Base-by-base conservation (phyloP, 2,113 vertebrate genomes). In the Sceloporus tristichus region DNA sequence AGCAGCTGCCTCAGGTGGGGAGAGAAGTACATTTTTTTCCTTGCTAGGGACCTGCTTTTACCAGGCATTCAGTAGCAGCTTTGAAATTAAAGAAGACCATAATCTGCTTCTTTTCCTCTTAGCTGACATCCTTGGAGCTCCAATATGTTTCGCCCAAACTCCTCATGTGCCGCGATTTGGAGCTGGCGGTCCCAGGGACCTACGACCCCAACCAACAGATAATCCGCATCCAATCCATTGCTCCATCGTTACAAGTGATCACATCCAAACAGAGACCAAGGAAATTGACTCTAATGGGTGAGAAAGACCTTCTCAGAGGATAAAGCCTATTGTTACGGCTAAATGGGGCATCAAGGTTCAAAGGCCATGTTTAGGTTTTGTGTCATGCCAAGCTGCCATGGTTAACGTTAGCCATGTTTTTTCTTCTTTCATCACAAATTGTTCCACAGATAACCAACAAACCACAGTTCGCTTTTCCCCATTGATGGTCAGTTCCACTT, bases 261-360 rank as follows among this genome's bases (percentile, higher is more conserved):
- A 99, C 99, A 38, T 99, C 99, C 94, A 99, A 99, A 92, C 99
- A 99, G 97, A 95, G 98, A 82, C 99, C 98, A 79, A 98, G 99
- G 93, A 99, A 99, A 90, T 71, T 99, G 92, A 99, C 99, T 0
- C 96, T 99, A 85, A 99, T 99, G 99, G 99, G 99, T 99, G 96
- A 98, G 98, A 88, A 48, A 48, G 5, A 5, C 7, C 48, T 48
- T 48, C 48, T 48, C 48, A 48, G 7, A 48, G 4, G 48, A 48
- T 48, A 48, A 48, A 48, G 48, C 48, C 48, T 48, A 7, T 7
- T 48, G 48, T 48, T 48, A 48, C 48, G 7, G 48, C 48, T 48
- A 48, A 48, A 48, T 48, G 48, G 48, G 7, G 48, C 48, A 48
- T 48, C 48, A 48, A 48, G 48, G 48, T 48, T 48, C 48, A 48